Evolutionary conservation across 2,888 invertebrate species (phyloP), one percentile per base, ranked within the genome.

Genomic region (Tipula confusa): DNA sequence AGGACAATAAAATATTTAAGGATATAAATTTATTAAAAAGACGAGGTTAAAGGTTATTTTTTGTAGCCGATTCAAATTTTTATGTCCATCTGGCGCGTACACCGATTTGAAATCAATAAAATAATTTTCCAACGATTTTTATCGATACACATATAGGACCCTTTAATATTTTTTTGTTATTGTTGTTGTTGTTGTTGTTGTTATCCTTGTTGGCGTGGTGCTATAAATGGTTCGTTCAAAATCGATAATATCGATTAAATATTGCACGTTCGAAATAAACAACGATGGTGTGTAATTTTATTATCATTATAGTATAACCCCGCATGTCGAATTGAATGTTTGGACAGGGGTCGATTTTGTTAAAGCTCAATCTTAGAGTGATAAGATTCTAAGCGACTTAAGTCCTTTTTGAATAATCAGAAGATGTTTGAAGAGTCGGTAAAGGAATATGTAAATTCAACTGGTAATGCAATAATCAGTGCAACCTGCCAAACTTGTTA

Each of bases 71-170:
- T 64, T 64, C 24, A 24, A 24, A 64, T 64, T 64, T 64, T 64
- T 64, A 64, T 24, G 64, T 64, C 64, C 64, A 64, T 64, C 64
- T 64, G 64, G 43, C 11, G 43, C 43, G 43, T 9, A 0, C 15
- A 43, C 15, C 33, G 33, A 33, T 33, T 33, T 33, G 5, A 43
- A n/a, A 43, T 64, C 64, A 64, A 64, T 64, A 64, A 64, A 64
- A 64, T 64, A 64, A 64, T 64, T 64, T 64, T 64, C 64, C 64
- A 64, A 64, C 64, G 64, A 64, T 64, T 64, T 64, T 64, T 43
- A 15, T 64, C 64, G 64, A 64, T 43, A 43, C 15, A 43, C 3
- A 18, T 64, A 2, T 9, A 43, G 13, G 64, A 24, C 64, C 64
- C 64, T 64, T 24, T 24, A 64, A 9, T 24, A 24, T 64, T 43